Base-by-base conservation (phyloP, 2,888 invertebrate species). In the Protodeltote pygarga region DNA sequence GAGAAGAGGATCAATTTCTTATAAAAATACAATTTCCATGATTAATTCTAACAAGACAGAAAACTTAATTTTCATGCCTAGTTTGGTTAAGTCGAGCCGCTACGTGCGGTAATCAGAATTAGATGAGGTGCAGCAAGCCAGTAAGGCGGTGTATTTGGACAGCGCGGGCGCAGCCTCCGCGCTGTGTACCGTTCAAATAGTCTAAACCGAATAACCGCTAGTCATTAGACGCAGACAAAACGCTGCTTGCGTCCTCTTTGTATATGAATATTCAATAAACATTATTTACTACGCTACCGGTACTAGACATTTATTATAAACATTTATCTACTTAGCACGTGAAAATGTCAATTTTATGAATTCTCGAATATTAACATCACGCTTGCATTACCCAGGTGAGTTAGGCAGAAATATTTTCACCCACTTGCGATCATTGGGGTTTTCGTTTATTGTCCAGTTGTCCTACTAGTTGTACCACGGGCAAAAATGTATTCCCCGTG, bases 171-270 rank as follows among this genome's bases (percentile, higher is more conserved):
- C 45, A 49, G 20, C 38, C 38, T 44, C 39, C 27, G 33, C 24
- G 50, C 21, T 51, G 28, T 45, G 64, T 62, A 64, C 71, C 69
- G 71, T 69, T 67, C 45, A 60, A 65, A 59, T 64, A 58, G 29
- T 37, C 31, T 16, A 49, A 47, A 55, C 53, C 49, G 54, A 62
- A 58, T 59, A 68, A 65, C 71, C 65, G 71, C 71, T 71, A 71
- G 27, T 23, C 28, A 49, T 49, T 44, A 48, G 44, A 54, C 32
- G 31, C 45, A 47, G 46, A 50, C 63, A 41, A 60, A 62, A 62
- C 11, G 21, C 32, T 55, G 39, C 44, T 21, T 16, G 25, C 33
- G 33, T 3, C 29, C n/a, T 11, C 1, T 29, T 8, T 37, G 8
- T 32, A 20, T 25, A 33, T 41, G 16, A 55, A 55, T 51, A 51